Evolutionary conservation across 2,113 vertebrate species (phyloP).

Genomic region (Syrmaticus mikado): DNA sequence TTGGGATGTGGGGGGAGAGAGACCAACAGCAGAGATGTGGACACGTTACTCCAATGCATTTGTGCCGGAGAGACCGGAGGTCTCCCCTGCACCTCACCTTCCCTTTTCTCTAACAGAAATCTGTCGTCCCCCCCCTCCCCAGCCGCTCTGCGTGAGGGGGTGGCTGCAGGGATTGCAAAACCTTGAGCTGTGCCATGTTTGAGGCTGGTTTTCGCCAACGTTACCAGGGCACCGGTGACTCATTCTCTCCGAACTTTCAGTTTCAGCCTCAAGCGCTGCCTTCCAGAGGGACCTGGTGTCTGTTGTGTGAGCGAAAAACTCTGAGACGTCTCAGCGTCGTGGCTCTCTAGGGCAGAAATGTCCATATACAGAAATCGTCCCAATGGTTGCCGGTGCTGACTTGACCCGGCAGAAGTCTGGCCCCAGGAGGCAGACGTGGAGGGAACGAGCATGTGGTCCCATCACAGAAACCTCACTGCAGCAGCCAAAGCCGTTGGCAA

Average conservation of each 20-base stretch:
- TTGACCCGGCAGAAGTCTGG: neutral
- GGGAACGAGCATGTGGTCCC: neutral
- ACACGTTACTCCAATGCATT: neutral
- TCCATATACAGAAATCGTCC: neutral
- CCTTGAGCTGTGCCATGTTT: slow-evolving; percentile 53
- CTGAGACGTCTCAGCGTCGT: neutral
- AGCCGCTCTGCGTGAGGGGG: neutral
- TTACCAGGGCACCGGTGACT: slow-evolving; percentile 75
- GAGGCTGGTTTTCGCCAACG: slow-evolving; percentile 60
- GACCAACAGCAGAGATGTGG: neutral
- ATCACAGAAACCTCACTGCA: neutral
- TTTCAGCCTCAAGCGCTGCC: slow-evolving; percentile 64
- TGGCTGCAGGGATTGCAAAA: slow-evolving; percentile 43
- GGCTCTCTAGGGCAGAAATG: slow-evolving; percentile 14
- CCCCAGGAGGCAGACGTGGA: neutral
- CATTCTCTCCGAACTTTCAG: slow-evolving; percentile 73
- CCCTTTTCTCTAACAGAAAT: neutral
- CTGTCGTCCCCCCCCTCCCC: neutral
- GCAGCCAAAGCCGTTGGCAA: neutral
- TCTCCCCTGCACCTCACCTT: neutral
- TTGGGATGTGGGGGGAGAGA: neutral
- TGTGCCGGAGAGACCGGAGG: neutral
- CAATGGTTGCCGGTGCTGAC: accelerated
- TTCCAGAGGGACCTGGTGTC: slow-evolving; percentile 44
- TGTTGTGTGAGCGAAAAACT: slow-evolving; percentile 45